Evolutionary conservation across 2,113 vertebrate species (phyloP), one percentile per base, ranked within the genome.

Genomic region (Struthio camelus): DNA sequence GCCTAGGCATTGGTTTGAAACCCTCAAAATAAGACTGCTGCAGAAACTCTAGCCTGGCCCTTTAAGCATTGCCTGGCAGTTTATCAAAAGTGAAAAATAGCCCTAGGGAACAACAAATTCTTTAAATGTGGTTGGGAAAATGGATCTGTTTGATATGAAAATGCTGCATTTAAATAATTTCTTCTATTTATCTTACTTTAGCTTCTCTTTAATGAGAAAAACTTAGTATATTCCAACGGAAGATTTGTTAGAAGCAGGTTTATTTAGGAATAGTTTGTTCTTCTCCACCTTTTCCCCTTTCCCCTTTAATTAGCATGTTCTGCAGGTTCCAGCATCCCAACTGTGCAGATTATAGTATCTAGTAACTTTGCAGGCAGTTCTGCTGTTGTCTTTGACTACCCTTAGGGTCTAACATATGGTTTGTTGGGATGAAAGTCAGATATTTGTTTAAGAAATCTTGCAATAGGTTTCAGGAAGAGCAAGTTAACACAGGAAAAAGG

Each of bases 401-500:
- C 90, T 93, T 80, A 90, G 82, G 95, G 78, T 89, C 90, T 94
- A 94, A 93, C 84, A 94, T 96, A 95, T 88, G 90, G 79, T 79
- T 96, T 96, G 89, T 94, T 93, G 69, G 87, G 61, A 94, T 93
- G 95, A 82, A 90, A 94, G 67, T 94, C 82, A 95, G 94, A 51
- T 91, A 80, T 71, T 93, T 90, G 20, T 42, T 91, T 59, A 85
- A 96, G 88, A 86, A 94, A 90, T 70, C 85, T 89, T 88, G 77
- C 79, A 66, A 3, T 61, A 38, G 38, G 9, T 88, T 96, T 94
- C 50, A 82, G 50, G 75, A 92, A 89, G 48, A 94, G 48, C 80
- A 94, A 69, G 44, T 94, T 88, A 83, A 64, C 6, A 9, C 54
- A 17, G 36, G 25, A 16, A 46, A 91, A 84, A 67, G 48, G 34